Base-by-base conservation (phyloP, 1,140 invertebrate species). In the Bombus cullumanus region DNA sequence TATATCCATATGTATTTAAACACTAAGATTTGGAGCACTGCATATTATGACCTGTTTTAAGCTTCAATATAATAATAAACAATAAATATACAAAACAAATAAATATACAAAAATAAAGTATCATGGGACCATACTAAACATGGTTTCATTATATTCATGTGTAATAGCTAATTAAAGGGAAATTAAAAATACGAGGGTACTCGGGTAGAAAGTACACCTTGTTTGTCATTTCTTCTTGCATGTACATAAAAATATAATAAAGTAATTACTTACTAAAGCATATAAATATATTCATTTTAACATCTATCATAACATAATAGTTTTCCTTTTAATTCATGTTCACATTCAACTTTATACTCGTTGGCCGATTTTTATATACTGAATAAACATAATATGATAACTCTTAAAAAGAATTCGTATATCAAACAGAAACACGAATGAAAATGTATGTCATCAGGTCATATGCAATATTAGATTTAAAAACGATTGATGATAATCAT, bases 241-340 rank as follows among this genome's bases (percentile, higher is more conserved):
- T 86, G 83, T 88, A 86, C 83, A 88, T 82, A 88, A 57, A 79
- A 82, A 83, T 86, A 82, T 89, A 89, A 89, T 88, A 88, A 89
- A 89, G 66, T 85, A 89, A 89, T 43, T 87, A 84, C 85, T 89
- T 88, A 89, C 85, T 88, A 88, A 89, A 88, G 82, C 77, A 88
- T 88, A 82, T 68, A 87, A 84, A 88, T 57, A 85, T 68, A 88
- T 84, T 87, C 62, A 37, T 84, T 84, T 66, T 80, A 83, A 87
- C 41, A 79, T 83, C 77, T 84, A 80, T 76, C 79, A 83, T 39
- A 31, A 78, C 34, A 68, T 28, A 77, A 37, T 72, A n/a, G 62
- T 31, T 18, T 76, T 86, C 18, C 3, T 69, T 72, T 72, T 15
- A 71, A n/a, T 31, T 39, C 25, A 68, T 68, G 78, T 86, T 57